Conservation (phyloP, 2,797 vertebrate species). For the Myotis vivesi region DNA sequence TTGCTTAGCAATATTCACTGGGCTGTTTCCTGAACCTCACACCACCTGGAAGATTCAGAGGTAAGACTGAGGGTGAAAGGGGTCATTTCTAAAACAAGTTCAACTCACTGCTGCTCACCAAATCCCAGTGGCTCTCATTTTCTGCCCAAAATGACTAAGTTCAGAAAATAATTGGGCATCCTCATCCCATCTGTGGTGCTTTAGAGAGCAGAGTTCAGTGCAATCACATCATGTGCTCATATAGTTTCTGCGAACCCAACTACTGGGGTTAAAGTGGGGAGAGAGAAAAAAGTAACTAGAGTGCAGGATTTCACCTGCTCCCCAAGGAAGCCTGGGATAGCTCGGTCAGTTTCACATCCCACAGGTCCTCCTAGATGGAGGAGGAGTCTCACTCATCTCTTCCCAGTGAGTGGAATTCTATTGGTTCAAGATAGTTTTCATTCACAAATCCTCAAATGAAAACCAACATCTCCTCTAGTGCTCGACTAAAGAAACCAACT, state of each 20-base stretch:
- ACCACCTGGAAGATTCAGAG: neutral
- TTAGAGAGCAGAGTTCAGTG: neutral
- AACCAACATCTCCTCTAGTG: neutral
- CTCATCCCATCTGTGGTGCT: neutral
- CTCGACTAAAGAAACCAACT: neutral
- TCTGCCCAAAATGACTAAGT: neutral
- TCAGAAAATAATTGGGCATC: neutral
- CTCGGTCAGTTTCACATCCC: neutral
- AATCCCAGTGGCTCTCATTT: neutral
- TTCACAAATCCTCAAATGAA: neutral
- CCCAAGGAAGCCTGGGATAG: accelerated
- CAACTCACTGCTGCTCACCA: neutral
- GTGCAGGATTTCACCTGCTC: neutral
- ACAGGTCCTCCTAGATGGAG: neutral
- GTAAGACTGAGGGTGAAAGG: neutral
- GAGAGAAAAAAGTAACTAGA: neutral
- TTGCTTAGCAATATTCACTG: neutral
- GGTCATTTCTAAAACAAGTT: neutral
- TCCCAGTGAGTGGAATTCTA: neutral
- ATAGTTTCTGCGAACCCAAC: neutral
- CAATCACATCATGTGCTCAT: neutral
- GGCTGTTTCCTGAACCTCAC: neutral
- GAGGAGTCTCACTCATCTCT: neutral
- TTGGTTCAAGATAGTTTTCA: neutral
- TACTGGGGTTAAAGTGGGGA: neutral